A percentile compares a stretch with the other conserved stretches of the same genome.
These are phyloP conservation scores for Thereva unica DNA, from an alignment of 2,888 invertebrate genomes.

Conservation along the genomic window DNA sequence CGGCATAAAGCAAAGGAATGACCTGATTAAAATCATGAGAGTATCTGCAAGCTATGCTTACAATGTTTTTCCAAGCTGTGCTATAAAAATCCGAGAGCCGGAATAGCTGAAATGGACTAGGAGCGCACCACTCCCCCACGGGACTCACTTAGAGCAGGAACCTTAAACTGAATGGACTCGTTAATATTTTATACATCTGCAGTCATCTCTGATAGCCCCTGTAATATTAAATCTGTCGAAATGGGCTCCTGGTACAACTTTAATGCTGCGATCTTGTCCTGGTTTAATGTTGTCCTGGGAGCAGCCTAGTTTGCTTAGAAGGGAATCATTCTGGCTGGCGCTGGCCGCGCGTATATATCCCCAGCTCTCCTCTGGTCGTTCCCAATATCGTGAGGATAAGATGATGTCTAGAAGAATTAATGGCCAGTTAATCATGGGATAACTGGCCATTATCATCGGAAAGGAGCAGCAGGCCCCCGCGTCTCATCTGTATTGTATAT, in stretches of 20 bases:
- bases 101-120: constrained; percentile 30
- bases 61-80: constrained; percentile 10
- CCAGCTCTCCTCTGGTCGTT: too few species aligned
- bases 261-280: constrained; percentile 14
- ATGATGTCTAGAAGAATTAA: too few species aligned
- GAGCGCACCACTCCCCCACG: constrained; percentile 14
- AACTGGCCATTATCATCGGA: too few species aligned
- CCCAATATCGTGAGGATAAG: too few species aligned
- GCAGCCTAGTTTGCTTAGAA: too few species aligned
- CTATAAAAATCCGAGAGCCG: constrained; percentile 25
- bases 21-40: constrained; percentile 34
- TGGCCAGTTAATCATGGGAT: too few species aligned
- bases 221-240: constrained; percentile 30
- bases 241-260: constrained; percentile 11
- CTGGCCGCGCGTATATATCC: too few species aligned
- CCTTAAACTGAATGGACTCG: constrained; percentile 27
- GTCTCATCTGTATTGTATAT: too few species aligned
- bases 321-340: too few species aligned
- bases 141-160: constrained; percentile 26
- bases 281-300: constrained; percentile 2
- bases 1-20: constrained; percentile 19
- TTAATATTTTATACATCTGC: constrained; percentile 33
- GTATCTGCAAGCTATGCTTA: constrained; percentile 29
- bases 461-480: too few species aligned
- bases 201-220: constrained; percentile 27